These are phyloP conservation scores for Eumaeus atala DNA, from an alignment of 1,140 invertebrate species.

Conservation along the genomic window DNA sequence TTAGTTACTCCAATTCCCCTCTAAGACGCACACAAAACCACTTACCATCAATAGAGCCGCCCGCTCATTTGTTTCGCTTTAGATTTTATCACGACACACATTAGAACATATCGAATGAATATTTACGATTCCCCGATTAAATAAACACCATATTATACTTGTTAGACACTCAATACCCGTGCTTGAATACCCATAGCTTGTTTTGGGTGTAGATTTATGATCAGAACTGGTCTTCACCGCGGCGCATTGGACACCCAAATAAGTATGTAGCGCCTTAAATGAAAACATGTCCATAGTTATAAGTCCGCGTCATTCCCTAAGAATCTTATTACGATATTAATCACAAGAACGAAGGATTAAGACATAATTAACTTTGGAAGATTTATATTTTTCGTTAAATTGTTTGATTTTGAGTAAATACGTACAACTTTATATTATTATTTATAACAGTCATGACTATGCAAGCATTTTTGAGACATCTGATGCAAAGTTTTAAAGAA, in stretches of 20 bases:
- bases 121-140: slow-evolving; percentile 35
- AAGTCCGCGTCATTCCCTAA: slow-evolving; percentile 6
- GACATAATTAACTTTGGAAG: neutral
- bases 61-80: slow-evolving; percentile 27
- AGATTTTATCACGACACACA: slow-evolving; percentile 33
- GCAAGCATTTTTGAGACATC: no score
- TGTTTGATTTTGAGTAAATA: no score
- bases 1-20: no score
- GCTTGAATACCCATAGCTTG: slow-evolving; percentile 21
- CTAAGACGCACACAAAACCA: no score
- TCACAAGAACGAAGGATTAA: neutral
- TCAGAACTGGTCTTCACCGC: slow-evolving; percentile 10
- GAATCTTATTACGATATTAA: slow-evolving; percentile 44
- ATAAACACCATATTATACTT: slow-evolving; percentile 31
- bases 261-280: slow-evolving; percentile 26
- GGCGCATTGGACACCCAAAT: slow-evolving; percentile 24
- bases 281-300: slow-evolving; percentile 32
- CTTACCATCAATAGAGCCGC: no score
- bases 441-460: no score
- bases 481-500: no score
- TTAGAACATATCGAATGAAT: slow-evolving; percentile 33
- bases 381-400: no score
- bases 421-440: no score
- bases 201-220: slow-evolving; percentile 2
- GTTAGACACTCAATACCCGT: slow-evolving; percentile 33